phyloP scores from a whole-genome alignment of 2,797 vertebrate genomes.

The Eulemur coronatus region DNA sequence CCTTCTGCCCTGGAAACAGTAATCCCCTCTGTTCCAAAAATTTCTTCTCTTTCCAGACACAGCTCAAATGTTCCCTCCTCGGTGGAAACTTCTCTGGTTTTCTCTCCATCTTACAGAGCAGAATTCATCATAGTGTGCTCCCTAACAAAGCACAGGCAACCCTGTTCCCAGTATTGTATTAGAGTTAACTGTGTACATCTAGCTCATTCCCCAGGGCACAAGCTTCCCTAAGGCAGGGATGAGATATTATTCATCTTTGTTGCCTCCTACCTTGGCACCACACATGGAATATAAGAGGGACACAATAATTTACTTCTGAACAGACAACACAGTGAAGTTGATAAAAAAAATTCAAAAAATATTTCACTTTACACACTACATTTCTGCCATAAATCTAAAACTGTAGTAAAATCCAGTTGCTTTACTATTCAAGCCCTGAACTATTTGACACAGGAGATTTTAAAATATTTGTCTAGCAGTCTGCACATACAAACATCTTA shows the following conservation, averaged over 20 bases:
- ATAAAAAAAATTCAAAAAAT: conserved; percentile 33
- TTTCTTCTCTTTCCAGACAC: background rate
- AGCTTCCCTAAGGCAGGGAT: background rate
- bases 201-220: too few species aligned
- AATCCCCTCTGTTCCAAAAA: background rate
- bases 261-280: background rate
- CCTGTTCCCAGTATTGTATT: too few species aligned
- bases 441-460: background rate
- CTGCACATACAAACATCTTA: background rate
- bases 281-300: background rate
- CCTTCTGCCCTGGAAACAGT: background rate
- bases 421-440: background rate
- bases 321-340: conserved; percentile 6
- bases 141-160: background rate
- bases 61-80: background rate
- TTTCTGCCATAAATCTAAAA: background rate
- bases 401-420: background rate
- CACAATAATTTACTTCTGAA: background rate
- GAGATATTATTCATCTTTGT: background rate
- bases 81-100: background rate
- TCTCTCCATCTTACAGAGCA: background rate
- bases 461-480: conserved; percentile 14
- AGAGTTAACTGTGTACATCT: background rate
- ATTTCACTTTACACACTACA: background rate
- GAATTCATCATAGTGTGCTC: background rate